These are phyloP conservation scores for Chirona hameri DNA, from an alignment of 2,888 invertebrate genomes.

Conservation along the genomic window DNA sequence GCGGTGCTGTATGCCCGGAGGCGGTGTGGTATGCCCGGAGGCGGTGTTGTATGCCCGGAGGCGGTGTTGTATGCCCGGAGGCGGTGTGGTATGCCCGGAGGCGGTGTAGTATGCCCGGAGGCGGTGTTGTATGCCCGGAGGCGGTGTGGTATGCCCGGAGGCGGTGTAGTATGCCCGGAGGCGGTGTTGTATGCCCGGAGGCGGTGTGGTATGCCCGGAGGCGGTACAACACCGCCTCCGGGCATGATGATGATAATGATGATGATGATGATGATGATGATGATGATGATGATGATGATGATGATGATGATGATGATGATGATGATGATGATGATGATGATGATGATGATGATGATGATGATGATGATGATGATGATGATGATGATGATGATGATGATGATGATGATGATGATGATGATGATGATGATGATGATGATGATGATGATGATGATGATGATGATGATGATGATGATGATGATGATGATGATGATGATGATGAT, in stretches of 20 bases:
- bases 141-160: no score
- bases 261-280: conserved; percentile 22
- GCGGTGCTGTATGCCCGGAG: no score
- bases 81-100: no score
- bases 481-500: conserved; percentile 22
- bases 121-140: no score
- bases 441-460: conserved; percentile 22
- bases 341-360: conserved; percentile 22
- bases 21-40: no score
- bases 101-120: no score
- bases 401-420: conserved; percentile 22
- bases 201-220: no score
- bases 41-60: no score
- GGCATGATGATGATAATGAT: conserved; percentile 6
- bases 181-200: no score
- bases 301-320: conserved; percentile 22
- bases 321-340: conserved; percentile 22
- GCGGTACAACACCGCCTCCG: not conserved
- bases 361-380: conserved; percentile 22
- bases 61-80: no score
- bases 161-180: no score
- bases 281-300: conserved; percentile 22
- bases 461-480: conserved; percentile 22
- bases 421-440: conserved; percentile 22
- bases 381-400: conserved; percentile 22